Evolutionary conservation across 2,113 vertebrate genomes (phyloP), one percentile per base, ranked within the genome.

Genomic region (Bubo scandiacus): DNA sequence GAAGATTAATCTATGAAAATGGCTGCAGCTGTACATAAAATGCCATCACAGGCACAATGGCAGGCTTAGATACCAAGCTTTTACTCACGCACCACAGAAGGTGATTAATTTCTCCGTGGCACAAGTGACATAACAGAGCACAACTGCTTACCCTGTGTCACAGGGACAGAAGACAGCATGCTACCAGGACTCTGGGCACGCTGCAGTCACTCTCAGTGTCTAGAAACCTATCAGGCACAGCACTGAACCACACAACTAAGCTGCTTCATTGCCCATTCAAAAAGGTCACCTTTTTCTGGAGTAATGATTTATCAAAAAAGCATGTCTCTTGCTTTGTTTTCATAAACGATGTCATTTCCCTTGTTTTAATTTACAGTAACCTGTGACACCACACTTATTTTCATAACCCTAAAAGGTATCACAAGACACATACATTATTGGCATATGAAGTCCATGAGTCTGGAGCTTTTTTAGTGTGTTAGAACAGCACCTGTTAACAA

Each of bases 1-100:
- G 90, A 88, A 94, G 65, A 86, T 72, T 61, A 72, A 84, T 79
- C 80, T 74, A 45, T 89, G 73, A 36, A 92, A 94, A 92, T 57
- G 22, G 57, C 77, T 92, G 88, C 91, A 96, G 95, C 92, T 95
- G 90, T 59, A 75, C 9, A 1, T 43, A 59, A 81, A 82, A 87
- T 92, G 75, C 55, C 70, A 89, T 36, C 67, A 80, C 27, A 92
- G 51, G 59, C 72, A 93, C 88, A 93, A 43, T 10, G 10, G 57
- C 68, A 67, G 54, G 57, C 70, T 91, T 49, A 65, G 77, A 89
- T 54, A 68, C 91, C 1, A 17, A 90, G 57, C 71, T 95, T 59
- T 95, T 92, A 77, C 58, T 93, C 74, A 45, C 2, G 36, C 65
- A 58, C 26, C 16, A 38, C 65, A 77, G 93, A 90, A 52, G 26